Percentiles rank a stretch among this genome's conserved stretches.
Evolutionary conservation across 2,797 vertebrate species (phyloP).

Genomic region (Hipposideros larvatus): DNA sequence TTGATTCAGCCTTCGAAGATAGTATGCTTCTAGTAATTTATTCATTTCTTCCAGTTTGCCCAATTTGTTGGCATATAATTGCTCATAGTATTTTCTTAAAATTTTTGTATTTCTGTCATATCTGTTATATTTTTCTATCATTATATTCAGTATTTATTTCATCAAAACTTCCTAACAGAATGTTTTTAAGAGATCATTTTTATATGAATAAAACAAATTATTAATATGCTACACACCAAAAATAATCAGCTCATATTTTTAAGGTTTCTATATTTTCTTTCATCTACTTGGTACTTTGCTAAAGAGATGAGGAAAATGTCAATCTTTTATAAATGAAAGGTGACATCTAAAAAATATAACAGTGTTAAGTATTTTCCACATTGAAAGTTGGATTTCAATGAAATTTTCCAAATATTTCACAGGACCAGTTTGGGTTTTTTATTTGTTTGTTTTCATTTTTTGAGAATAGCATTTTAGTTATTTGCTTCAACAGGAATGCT

Average conservation of each 20-base stretch:
- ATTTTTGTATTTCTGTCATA: no score
- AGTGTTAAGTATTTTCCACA: conserved; percentile 22
- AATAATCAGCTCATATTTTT: conserved; percentile 1
- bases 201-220: conserved; percentile 46
- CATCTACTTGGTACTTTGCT: conserved; percentile 47
- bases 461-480: conserved; percentile 25
- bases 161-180: conserved; percentile 20
- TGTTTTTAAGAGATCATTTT: background rate
- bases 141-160: conserved; percentile 37
- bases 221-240: background rate
- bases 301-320: conserved; percentile 26
- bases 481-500: background rate
- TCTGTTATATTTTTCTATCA: conserved; percentile 1
- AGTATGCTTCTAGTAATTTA: no score
- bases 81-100: no score
- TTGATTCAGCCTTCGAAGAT: no score
- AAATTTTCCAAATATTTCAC: conserved; percentile 50
- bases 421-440: background rate
- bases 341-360: background rate
- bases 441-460: conserved; percentile 8
- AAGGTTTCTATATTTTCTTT: conserved; percentile 41
- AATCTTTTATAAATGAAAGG: background rate
- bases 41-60: no score
- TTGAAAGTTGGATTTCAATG: conserved; percentile 4
- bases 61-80: no score